Evolutionary conservation across 2,888 invertebrate species (phyloP), one percentile per base, ranked within the genome.

Genomic region (Chydorus sphaericus): DNA sequence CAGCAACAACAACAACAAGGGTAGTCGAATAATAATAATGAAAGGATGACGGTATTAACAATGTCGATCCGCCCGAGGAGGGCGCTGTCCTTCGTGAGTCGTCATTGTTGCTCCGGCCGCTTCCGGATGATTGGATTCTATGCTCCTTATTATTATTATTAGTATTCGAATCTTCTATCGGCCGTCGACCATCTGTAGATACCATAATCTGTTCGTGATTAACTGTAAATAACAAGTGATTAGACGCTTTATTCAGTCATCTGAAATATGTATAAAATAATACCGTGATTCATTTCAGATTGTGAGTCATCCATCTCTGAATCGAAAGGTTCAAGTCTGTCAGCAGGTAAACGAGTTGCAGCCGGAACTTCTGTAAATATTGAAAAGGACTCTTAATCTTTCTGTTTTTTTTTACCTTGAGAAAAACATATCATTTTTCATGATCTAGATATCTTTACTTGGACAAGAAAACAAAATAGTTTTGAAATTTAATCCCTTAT

Each of bases 331-430:
- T 23, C 14, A 1, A 26, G 26, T n/a, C 10, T 8, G 10, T 44
- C 44, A 28, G 28, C 44, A 2, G 44, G 28, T 14, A 28, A 44
- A 26, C 44, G 44, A 14, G 44, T 14, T 28, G 28, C 44, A 23
- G 44, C 44, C 26, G 44, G 44, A 44, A 44, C 44, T 44, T 44
- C 44, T 44, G 20, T 18, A 44, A 44, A 39, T 23, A 39, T 4
- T 18, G 16, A 14, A 44, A 44, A 2, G 26, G 26, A 23, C 14
- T 28, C 20, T 38, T 14, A 38, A 38, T 18, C 8, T 38, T 14
- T 1, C 11, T 28, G 44, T 7, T 23, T 3, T 44, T 23, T 44
- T 5, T 10, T 14, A 44, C 7, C 26, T 11, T 5, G 10, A n/a
- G 14, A 16, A 4, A 26, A 44, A 2, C 8, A 44, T 2, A 10